Percentiles rank a stretch among this genome's conserved stretches.
Evolutionary conservation across 2,797 vertebrate species (phyloP).

Genomic region (Oceanodroma leucorhoa): DNA sequence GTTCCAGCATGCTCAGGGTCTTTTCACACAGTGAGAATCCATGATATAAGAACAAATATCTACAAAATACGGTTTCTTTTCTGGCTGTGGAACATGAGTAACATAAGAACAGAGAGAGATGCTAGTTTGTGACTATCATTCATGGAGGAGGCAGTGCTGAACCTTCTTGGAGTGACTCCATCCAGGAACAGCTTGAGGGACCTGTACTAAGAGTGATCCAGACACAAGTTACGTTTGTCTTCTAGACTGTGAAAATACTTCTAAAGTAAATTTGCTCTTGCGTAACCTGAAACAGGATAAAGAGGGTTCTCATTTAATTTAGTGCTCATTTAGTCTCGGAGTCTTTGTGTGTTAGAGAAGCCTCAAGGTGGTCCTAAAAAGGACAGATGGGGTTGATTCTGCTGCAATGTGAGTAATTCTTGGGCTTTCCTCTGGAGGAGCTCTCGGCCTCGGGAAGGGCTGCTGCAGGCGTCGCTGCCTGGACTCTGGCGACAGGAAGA

Average conservation of each 20-base stretch:
- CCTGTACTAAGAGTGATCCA: not conserved
- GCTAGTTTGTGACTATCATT: not conserved
- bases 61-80: not conserved
- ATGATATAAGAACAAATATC: not conserved
- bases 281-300: not conserved
- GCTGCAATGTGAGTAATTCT: not conserved
- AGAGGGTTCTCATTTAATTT: not conserved
- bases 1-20: not conserved
- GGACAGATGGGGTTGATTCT: not conserved
- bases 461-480: not conserved
- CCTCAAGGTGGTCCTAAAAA: not conserved
- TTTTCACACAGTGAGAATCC: not conserved
- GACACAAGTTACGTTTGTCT: not conserved
- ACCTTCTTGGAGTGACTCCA: constrained; percentile 35
- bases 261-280: not conserved
- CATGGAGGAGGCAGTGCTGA: not conserved
- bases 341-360: not conserved
- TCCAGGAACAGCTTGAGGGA: constrained; percentile 40
- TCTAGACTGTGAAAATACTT: not conserved
- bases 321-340: not conserved
- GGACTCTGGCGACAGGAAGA: not conserved
- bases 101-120: not conserved
- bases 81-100: not conserved
- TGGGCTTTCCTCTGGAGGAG: not conserved
- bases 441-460: not conserved